Evolutionary conservation across 2,113 vertebrate genomes (phyloP).

Genomic region (Gallinago undulata): DNA sequence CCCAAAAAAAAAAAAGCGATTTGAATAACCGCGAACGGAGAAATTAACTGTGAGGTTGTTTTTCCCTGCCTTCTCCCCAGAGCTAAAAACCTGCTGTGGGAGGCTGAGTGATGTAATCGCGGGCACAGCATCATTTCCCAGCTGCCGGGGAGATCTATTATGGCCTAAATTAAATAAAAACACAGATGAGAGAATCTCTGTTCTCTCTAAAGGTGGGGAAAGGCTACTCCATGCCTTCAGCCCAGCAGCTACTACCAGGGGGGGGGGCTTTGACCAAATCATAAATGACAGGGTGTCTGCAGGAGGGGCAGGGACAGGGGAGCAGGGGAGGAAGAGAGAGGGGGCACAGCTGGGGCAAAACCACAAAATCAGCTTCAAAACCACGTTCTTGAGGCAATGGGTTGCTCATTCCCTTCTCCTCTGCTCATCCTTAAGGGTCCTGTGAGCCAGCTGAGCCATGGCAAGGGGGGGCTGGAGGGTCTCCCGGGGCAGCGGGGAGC

Average conservation of each 20-base stretch:
- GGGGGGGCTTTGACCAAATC: neutral
- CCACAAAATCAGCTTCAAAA: neutral
- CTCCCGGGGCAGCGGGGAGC: neutral
- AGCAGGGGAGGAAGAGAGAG: neutral
- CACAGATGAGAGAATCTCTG: constrained; percentile 72
- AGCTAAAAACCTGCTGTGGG: constrained; percentile 62
- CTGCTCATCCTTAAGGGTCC: neutral
- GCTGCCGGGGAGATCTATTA: constrained; percentile 74
- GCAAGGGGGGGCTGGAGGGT: neutral
- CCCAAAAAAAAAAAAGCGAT: constrained; percentile 17
- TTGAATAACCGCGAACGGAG: constrained; percentile 75
- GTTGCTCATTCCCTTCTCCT: neutral
- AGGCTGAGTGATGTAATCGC: constrained; percentile 70
- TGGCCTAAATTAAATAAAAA: constrained; percentile 79
- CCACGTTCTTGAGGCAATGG: accelerated
- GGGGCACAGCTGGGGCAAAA: neutral
- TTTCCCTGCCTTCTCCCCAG: constrained; percentile 54
- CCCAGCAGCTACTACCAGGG: neutral
- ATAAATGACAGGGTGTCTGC: neutral
- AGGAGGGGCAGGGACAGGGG: neutral
- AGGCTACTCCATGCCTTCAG: constrained; percentile 62
- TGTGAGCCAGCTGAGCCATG: neutral
- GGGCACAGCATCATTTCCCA: constrained; percentile 74
- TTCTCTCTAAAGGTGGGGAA: constrained; percentile 67
- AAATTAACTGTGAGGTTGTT: constrained; percentile 72